These are phyloP conservation scores for Setophaga coronata DNA, from an alignment of 2,113 vertebrate species.

Conservation along the genomic window DNA sequence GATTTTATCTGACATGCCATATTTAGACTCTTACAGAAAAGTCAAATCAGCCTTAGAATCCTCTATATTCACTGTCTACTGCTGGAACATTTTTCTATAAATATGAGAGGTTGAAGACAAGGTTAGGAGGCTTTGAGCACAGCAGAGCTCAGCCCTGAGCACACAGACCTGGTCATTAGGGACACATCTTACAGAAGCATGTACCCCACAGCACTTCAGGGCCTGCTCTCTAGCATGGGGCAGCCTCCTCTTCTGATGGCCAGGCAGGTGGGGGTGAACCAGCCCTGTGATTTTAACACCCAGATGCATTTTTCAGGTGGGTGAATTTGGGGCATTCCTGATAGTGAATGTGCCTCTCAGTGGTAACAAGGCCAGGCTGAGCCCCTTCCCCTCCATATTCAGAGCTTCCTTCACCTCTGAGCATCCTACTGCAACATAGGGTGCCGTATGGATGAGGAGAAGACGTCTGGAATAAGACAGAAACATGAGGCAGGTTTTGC, in stretches of 20 bases:
- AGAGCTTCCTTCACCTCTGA: background rate
- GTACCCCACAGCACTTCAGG: background rate
- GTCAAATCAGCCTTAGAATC: background rate
- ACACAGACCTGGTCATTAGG: fast-evolving
- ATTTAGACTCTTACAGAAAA: background rate
- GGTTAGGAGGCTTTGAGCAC: background rate
- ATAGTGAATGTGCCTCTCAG: background rate
- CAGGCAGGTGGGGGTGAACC: background rate
- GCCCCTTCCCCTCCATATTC: background rate
- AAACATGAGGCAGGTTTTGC: background rate
- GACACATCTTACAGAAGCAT: background rate
- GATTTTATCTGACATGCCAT: background rate
- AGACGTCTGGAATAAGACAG: background rate
- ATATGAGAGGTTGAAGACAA: background rate
- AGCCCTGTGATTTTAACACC: background rate
- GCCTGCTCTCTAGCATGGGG: background rate
- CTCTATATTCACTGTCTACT: background rate
- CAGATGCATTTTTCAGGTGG: background rate
- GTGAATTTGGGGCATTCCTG: background rate
- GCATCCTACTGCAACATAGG: fast-evolving
- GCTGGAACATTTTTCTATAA: background rate
- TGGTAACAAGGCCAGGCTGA: background rate
- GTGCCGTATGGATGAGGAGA: background rate
- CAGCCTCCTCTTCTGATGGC: background rate
- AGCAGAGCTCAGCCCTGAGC: background rate